Base-by-base conservation (phyloP, 1,140 invertebrate genomes). In the Zeugodacus cucurbitae region DNA sequence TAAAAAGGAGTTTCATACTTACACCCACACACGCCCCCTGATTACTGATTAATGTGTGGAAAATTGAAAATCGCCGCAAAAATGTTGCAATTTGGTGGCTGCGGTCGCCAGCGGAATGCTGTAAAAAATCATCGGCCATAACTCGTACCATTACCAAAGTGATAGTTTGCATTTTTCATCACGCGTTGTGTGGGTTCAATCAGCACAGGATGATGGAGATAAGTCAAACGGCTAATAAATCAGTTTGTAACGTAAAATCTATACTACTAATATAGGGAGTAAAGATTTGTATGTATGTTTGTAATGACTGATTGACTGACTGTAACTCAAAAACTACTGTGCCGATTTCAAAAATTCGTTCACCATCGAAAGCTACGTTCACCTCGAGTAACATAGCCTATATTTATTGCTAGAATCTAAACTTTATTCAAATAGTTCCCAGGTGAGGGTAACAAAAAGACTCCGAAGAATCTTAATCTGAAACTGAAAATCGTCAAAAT, bases 31-130 rank as follows among this genome's bases (percentile, higher is more conserved):
- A 29, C 10, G 3, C 6, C 34, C 41, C n/a, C 22, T 48, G 41
- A 48, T 26, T 44, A 48, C 41, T 82, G 74, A 82, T 82, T 82
- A 48, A 82, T 82, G n/a, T 26, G 74, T n/a, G 48, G 74, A 48
- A 44, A 82, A 82, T 82, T 48, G 74, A 44, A 82, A 82, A 82
- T n/a, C 41, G 22, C 20, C 41, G 26, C 41, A 48, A 54, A 82
- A 82, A 82, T 44, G 22, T 82, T 48, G 26, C 74, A 82, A 48
- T 54, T 48, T 82, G 44, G 4, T 54, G 2, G 11, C 41, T 22
- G 22, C n/a, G 8, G n/a, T 3, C 17, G 34, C 5, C 20, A 48
- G 29, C 11, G 17, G 41, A 82, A 48, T 82, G 10, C 2, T 7
- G 11, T 48, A n/a, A 82, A 22, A 82, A 82, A 48, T 48, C 26